phyloP scores from a whole-genome alignment of 1,140 invertebrate species.

The Leptinotarsa defecta region DNA sequence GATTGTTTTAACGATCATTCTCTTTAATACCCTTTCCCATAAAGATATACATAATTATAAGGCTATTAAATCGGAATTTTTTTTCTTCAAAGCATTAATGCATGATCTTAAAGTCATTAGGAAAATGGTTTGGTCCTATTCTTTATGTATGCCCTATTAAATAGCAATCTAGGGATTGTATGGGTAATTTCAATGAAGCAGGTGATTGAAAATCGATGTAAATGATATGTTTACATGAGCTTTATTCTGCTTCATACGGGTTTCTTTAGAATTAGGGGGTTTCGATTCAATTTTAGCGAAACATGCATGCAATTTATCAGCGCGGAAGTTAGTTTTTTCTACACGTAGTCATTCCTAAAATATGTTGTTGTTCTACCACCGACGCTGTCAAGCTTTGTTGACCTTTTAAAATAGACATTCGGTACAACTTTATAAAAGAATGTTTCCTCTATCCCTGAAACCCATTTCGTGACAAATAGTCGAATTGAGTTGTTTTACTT shows the following conservation, averaged over 20 bases:
- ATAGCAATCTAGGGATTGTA: slow-evolving; percentile 1
- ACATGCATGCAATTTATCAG: no score
- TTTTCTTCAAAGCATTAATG: not conserved
- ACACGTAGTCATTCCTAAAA: no score
- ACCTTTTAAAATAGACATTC: no score
- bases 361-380: no score
- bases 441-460: no score
- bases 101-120: slow-evolving; percentile 6
- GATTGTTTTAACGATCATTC: not conserved
- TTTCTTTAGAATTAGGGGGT: not conserved
- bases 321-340: no score
- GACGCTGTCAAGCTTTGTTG: no score
- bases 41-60: not conserved
- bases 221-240: not conserved
- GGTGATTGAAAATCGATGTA: not conserved
- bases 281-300: not conserved
- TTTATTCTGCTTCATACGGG: not conserved
- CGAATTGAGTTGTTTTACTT: no score
- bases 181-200: not conserved
- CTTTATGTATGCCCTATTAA: not conserved
- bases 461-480: no score
- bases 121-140: not conserved
- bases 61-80: not conserved
- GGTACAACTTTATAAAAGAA: no score
- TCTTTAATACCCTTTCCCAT: not conserved